Percentiles rank a stretch among this genome's conserved stretches.
These are phyloP conservation scores for Meloidogyne exigua DNA, from an alignment of 1,140 invertebrate species.

Conservation along the genomic window DNA sequence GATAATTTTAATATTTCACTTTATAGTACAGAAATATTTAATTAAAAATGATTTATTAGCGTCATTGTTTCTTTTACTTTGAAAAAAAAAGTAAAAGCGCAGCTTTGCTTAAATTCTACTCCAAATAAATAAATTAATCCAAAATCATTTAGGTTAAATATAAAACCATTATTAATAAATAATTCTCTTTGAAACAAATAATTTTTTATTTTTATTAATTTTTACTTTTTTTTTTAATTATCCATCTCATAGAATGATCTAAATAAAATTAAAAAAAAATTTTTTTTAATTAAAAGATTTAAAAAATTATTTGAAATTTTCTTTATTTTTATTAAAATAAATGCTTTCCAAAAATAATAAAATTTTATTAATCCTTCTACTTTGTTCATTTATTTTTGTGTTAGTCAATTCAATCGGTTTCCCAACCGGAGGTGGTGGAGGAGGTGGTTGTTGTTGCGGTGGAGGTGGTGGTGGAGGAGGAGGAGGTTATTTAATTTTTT, in stretches of 20 bases:
- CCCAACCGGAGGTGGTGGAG: not conserved
- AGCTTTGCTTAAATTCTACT: not conserved
- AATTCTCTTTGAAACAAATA: not conserved
- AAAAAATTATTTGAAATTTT: no score
- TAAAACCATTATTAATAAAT: not conserved
- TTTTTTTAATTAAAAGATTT: no score
- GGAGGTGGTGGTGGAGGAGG: not conserved
- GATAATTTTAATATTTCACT: not conserved
- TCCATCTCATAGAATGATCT: no score
- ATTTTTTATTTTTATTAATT: not conserved
- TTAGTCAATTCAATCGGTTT: not conserved
- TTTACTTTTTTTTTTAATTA: not conserved
- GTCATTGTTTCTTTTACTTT: not conserved
- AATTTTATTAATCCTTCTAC: not conserved
- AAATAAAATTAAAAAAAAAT: no score
- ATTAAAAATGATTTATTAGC: not conserved
- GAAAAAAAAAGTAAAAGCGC: conserved; percentile 3
- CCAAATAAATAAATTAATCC: not conserved
- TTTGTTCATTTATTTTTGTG: not conserved
- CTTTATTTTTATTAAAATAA: not conserved
- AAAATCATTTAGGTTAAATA: not conserved
- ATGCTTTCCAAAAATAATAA: not conserved
- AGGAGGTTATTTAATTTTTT: not conserved
- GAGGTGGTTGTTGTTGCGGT: not conserved
- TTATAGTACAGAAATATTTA: not conserved